phyloP scores from a whole-genome alignment of 1,140 invertebrate species.

The Akabosia matsudoensis region DNA sequence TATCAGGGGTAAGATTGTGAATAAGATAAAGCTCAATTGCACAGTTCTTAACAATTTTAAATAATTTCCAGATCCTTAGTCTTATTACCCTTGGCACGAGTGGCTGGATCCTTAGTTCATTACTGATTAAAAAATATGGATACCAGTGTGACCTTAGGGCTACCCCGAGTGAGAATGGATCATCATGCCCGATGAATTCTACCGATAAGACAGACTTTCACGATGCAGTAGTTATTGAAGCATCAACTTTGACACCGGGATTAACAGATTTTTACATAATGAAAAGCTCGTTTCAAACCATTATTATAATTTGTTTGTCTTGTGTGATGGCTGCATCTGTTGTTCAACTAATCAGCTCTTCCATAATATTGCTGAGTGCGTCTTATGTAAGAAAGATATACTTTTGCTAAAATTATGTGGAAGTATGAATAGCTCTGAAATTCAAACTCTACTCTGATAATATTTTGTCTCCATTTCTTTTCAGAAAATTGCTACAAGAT shows the following conservation, averaged over 20 bases:
- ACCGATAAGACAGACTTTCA: too few relatives aligned
- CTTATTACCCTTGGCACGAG: background rate
- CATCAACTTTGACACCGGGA: background rate
- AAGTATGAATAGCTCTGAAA: too few relatives aligned
- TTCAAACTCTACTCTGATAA: too few relatives aligned
- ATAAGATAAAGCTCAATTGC: background rate
- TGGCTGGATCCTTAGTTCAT: background rate
- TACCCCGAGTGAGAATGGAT: too few relatives aligned
- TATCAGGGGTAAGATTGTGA: background rate
- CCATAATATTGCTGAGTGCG: background rate
- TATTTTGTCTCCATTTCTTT: background rate
- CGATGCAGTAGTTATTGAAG: background rate
- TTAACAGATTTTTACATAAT: background rate
- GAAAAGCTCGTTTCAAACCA: background rate
- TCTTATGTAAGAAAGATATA: background rate
- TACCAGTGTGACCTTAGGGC: too few relatives aligned
- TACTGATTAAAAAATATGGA: background rate
- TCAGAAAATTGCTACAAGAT: conserved; percentile 19
- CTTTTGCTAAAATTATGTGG: background rate
- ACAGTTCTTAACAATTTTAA: too few relatives aligned
- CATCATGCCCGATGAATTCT: too few relatives aligned
- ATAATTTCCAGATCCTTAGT: background rate
- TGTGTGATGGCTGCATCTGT: background rate
- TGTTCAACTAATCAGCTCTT: background rate
- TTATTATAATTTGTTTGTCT: background rate